Conservation (phyloP, 2,888 invertebrate species). For the Amphipoea lucens region DNA sequence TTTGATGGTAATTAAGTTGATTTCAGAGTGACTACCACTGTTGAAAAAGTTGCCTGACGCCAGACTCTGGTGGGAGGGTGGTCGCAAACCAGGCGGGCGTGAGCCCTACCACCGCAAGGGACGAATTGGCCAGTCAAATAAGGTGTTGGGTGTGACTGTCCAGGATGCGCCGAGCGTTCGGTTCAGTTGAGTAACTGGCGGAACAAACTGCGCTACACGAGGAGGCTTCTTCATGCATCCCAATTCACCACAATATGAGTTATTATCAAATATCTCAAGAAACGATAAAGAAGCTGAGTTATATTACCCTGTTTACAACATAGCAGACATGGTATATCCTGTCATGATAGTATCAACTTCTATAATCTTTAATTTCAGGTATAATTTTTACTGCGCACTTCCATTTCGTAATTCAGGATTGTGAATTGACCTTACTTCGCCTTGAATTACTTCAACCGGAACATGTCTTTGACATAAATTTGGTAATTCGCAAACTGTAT, state of each 20-base stretch:
- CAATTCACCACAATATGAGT: not conserved
- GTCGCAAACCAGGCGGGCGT: too few relatives aligned
- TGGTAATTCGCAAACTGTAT: slow-evolving; percentile 58
- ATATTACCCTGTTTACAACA: slow-evolving; percentile 33
- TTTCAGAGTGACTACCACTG: too few relatives aligned
- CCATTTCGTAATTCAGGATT: slow-evolving; percentile 31
- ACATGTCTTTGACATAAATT: slow-evolving; percentile 61
- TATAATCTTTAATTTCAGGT: slow-evolving; percentile 49
- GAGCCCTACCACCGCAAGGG: too few relatives aligned
- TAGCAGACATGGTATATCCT: slow-evolving; percentile 15
- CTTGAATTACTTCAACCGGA: slow-evolving; percentile 54
- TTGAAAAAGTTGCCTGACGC: too few relatives aligned
- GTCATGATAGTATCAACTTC: slow-evolving; percentile 22
- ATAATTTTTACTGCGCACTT: slow-evolving; percentile 49
- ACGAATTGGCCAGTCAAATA: too few relatives aligned
- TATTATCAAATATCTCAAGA: not conserved
- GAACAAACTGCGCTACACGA: too few relatives aligned
- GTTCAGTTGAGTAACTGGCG: too few relatives aligned
- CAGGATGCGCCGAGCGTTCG: too few relatives aligned
- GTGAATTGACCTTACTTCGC: slow-evolving; percentile 51
- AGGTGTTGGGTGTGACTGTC: too few relatives aligned
- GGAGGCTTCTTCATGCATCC: too few relatives aligned
- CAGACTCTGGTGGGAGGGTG: too few relatives aligned
- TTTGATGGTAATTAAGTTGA: too few relatives aligned
- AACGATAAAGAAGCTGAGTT: slow-evolving; percentile 24